Evolutionary conservation across 2,113 vertebrate species (phyloP).

Genomic region (Arothron firmamentum): DNA sequence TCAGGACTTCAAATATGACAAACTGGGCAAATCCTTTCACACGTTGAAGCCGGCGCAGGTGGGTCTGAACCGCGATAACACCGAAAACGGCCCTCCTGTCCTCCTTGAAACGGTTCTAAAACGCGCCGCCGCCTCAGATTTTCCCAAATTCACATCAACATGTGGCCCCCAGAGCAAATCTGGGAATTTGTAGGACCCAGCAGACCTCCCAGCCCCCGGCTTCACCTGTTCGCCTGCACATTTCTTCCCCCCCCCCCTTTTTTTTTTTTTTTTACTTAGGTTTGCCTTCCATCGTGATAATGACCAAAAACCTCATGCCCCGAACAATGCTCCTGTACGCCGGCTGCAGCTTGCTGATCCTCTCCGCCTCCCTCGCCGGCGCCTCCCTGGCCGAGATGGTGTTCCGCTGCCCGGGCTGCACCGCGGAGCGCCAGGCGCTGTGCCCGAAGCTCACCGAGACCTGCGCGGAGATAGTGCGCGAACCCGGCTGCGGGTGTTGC

Average conservation of each 20-base stretch:
- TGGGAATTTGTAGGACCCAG: slow-evolving; percentile 73
- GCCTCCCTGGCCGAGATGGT: slow-evolving; percentile 77
- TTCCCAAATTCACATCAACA: slow-evolving; percentile 8
- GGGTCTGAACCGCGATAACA: too few relatives aligned
- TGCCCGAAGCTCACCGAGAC: slow-evolving; percentile 71
- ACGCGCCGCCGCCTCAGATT: background rate
- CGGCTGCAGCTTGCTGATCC: slow-evolving; percentile 65
- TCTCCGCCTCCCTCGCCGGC: slow-evolving; percentile 56
- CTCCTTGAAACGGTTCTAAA: too few relatives aligned
- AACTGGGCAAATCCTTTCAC: background rate
- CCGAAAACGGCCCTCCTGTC: too few relatives aligned
- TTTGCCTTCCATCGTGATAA: slow-evolving; percentile 45
- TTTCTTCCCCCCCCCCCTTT: slow-evolving; percentile 20
- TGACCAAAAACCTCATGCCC: slow-evolving; percentile 35
- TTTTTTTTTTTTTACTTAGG: slow-evolving; percentile 49
- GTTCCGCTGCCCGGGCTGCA: slow-evolving; percentile 90
- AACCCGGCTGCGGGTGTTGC: slow-evolving; percentile 88
- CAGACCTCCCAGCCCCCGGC: slow-evolving; percentile 55
- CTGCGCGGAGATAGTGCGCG: slow-evolving; percentile 85
- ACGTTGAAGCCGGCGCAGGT: background rate
- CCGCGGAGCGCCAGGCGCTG: slow-evolving; percentile 78
- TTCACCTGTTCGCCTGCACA: slow-evolving; percentile 74
- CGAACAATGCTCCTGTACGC: slow-evolving; percentile 59
- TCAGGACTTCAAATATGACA: background rate
- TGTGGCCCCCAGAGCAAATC: slow-evolving; percentile 50